These are phyloP conservation scores for Phaenicophaeus curvirostris DNA, from an alignment of 2,797 vertebrate species.

Conservation along the genomic window DNA sequence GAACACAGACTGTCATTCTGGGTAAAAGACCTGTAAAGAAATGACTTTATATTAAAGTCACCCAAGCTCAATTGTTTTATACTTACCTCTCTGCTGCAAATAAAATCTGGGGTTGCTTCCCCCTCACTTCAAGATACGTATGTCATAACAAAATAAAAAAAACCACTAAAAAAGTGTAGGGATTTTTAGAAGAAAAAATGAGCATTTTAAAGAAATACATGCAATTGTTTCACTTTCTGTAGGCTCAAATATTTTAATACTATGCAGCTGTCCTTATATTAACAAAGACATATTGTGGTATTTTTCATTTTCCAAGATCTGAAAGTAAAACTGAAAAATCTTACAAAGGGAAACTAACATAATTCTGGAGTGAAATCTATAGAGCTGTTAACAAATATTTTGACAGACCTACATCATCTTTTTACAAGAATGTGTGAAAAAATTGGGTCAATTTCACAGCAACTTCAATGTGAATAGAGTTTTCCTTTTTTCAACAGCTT, in stretches of 20 bases:
- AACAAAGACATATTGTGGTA: not conserved
- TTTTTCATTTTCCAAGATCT: not conserved
- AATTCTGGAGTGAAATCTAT: conserved; percentile 16
- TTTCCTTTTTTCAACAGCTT: fast-evolving
- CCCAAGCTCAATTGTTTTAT: not conserved
- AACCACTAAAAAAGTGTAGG: not conserved
- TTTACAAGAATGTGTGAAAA: not conserved
- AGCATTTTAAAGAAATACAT: not conserved
- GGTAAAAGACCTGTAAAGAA: conserved; percentile 44
- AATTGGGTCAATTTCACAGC: not conserved
- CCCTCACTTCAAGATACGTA: not conserved
- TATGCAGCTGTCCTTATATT: not conserved
- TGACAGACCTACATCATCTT: not conserved
- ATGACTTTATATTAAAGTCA: not conserved
- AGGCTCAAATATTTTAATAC: not conserved
- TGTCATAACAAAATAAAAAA: not conserved
- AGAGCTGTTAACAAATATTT: conserved; percentile 32
- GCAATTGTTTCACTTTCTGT: not conserved
- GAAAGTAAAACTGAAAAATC: conserved; percentile 20
- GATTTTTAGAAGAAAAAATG: not conserved
- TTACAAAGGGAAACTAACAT: not conserved
- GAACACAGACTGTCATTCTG: conserved; percentile 53
- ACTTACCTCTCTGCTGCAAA: not conserved
- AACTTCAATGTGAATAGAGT: not conserved
- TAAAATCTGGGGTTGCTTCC: not conserved